Evolutionary conservation across 2,113 vertebrate genomes (phyloP), one percentile per base, ranked within the genome.

Genomic region (Anguilla japonica): DNA sequence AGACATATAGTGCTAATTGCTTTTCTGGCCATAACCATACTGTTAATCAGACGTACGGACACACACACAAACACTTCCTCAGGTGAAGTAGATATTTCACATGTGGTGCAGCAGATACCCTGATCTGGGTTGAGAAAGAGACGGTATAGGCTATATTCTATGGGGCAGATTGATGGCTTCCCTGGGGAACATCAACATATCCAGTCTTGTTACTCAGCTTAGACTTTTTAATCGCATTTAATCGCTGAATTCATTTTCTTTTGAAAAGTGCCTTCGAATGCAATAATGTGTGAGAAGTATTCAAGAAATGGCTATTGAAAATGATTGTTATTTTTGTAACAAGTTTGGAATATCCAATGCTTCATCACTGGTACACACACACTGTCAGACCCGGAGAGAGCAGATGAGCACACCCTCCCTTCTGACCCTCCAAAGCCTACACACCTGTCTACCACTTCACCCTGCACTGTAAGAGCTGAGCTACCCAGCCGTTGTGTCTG

Each of bases 1-100:
- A 60, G 34, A 40, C 34, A 60, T 79, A 84, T 75, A 80, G 50
- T 89, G 87, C 57, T 78, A 79, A 26, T 67, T 82, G 84, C 83
- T 56, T 81, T n/a, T 4, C 63, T 82, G 46, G 41, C 46, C 75
- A 71, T 50, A 82, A 43, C 41, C n/a, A 26, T 50, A 56, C 8
- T 57, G 22, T 81, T 40, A 57, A 41, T 81, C 56, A 26, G 6
- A 53, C 50, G 11, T 5, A 14, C 13, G 11, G 6, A 14, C 50
- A 53, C 50, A 53, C 50, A 53, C 50, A 53, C 50, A 53, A 11
- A 53, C 50, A 67, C 81, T 50, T 20, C 41, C 20, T 46, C 41
- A 81, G 11, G 43, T 18, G 15, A 81, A n/a, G 5, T 15, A 26
- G 81, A 50, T 11, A 82, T 26, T 67, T 67, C 20, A 53, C 60